Conservation (phyloP, 2,797 vertebrate species). For the Leptodactylus fallax region DNA sequence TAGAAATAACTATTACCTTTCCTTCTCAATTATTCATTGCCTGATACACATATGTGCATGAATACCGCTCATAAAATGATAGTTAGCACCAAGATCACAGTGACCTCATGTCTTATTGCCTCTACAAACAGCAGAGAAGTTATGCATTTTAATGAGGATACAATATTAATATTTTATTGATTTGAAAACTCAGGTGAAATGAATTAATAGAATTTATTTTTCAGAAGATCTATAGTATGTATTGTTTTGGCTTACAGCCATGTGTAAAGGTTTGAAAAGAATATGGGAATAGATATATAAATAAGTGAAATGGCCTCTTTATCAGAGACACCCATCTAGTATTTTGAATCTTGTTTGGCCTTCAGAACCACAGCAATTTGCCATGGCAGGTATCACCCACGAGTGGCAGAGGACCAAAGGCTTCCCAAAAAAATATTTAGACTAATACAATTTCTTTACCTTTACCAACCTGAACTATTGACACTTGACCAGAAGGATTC, state of each 20-base stretch:
- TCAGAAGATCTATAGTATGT: neutral
- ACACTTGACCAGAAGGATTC: too few species aligned
- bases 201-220: slow-evolving; percentile 1
- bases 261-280: neutral
- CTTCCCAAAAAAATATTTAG: too few species aligned
- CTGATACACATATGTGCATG: slow-evolving; percentile 4
- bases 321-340: too few species aligned
- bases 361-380: too few species aligned
- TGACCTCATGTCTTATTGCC: neutral
- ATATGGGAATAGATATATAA: neutral
- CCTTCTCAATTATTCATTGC: slow-evolving; percentile 4
- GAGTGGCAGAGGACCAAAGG: too few species aligned
- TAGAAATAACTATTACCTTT: slow-evolving; percentile 3
- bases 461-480: too few species aligned
- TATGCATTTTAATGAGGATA: slow-evolving; percentile 5
- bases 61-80: neutral
- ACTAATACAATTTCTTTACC: too few species aligned
- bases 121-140: neutral
- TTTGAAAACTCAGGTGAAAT: slow-evolving; percentile 15
- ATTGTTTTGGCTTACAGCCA: neutral
- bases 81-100: neutral
- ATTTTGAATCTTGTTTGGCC: too few species aligned
- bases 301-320: too few species aligned
- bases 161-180: slow-evolving; percentile 27
- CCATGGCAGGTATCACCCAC: too few species aligned